Evolutionary conservation across 2,888 invertebrate species (phyloP), one percentile per base, ranked within the genome.

Genomic region (Napeogenes inachia): DNA sequence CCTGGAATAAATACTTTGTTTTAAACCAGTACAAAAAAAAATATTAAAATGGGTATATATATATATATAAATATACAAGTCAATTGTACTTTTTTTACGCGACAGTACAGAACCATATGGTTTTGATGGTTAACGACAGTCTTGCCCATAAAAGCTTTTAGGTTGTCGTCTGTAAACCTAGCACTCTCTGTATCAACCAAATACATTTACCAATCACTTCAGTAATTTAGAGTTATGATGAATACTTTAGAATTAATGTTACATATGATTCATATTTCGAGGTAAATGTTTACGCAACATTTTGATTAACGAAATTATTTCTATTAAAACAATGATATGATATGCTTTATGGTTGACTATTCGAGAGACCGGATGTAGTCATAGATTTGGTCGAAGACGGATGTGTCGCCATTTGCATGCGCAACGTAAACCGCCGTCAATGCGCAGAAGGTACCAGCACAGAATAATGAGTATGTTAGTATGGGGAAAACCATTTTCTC

Each of bases 331-430:
- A 50, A 63, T 59, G 58, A 68, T 68, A 69, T 56, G 67, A 68
- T 59, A 65, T 68, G 65, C 65, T 71, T 68, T 68, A 65, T 68
- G 64, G 65, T 62, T 21, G 21, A 21, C 21, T 21, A 21, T 21
- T 66, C 68, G 69, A 71, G 74, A 77, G 81, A 72, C 85, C 87
- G 88, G 88, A 88, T 81, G 77, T 81, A 71, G 73, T 71, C 70
- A 68, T 75, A 79, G 79, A 82, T 85, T 86, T 75, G 80, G 80
- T 79, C 74, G 79, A 73, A 77, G 81, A 77, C 88, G 89, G 89
- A 89, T 88, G 87, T 83, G 71, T 71, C 68, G 71, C 73, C 81
- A 87, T 89, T 87, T 84, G 83, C 83, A 89, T 89, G 82, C 89
- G 78, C 74, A 76, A 71, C 80, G 79, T 74, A 79, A 71, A 69